Percentiles rank a stretch among this genome's conserved stretches.
Evolutionary conservation across 2,113 vertebrate species (phyloP).

Genomic region (Pardalotus punctatus): DNA sequence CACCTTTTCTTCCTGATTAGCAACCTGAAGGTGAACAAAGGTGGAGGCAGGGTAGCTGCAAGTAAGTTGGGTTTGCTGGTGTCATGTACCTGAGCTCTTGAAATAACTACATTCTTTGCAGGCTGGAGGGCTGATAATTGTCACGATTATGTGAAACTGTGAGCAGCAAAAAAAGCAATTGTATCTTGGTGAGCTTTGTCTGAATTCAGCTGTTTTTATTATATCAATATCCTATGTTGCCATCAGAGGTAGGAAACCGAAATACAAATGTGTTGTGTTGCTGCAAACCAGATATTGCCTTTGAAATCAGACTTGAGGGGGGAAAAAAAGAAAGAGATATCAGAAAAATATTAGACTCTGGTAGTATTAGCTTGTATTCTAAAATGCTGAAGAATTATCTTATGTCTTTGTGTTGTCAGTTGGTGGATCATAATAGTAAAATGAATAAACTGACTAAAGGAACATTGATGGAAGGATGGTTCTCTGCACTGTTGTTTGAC

Average conservation of each 20-base stretch:
- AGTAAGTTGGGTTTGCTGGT: neutral
- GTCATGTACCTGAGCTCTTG: neutral
- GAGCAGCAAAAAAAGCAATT: neutral
- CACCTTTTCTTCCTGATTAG: neutral
- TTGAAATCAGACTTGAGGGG: neutral
- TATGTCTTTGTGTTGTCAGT: neutral
- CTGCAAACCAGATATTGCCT: neutral
- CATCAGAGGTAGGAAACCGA: neutral
- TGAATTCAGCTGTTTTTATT: neutral
- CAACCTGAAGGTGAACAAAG: neutral
- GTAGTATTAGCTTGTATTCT: neutral
- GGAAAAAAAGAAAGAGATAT: accelerated
- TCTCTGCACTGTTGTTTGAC: neutral
- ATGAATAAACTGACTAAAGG: neutral
- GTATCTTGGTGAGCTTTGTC: neutral
- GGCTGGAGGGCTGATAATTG: neutral
- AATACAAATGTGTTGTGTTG: neutral
- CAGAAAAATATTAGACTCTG: neutral
- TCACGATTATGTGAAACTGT: neutral
- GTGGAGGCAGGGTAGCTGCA: neutral
- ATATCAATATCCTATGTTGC: neutral
- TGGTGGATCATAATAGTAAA: neutral
- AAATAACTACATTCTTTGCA: neutral
- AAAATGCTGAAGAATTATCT: neutral
- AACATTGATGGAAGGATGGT: neutral